Evolutionary conservation across 35 echinoderm and acorn worm species (phyloP).

Genomic region (Ptychodera flava): DNA sequence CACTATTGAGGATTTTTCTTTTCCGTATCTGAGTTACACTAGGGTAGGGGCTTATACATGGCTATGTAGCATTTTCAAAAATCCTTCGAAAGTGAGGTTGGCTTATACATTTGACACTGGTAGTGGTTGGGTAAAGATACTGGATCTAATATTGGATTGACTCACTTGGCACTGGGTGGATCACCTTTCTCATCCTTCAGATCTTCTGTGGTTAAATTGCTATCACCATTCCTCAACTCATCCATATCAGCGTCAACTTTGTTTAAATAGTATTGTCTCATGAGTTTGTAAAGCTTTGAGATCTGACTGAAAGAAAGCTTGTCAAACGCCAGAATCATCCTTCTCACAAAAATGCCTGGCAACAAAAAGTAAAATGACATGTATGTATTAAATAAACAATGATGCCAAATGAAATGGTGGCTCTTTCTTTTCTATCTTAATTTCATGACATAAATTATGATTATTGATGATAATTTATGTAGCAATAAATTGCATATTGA

Average conservation of each 20-base stretch:
- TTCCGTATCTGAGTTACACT: too few relatives aligned
- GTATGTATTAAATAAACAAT: not conserved
- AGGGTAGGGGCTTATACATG: too few relatives aligned
- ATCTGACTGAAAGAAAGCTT: slow-evolving; percentile 82
- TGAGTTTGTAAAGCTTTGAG: slow-evolving; percentile 47
- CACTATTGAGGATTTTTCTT: too few relatives aligned
- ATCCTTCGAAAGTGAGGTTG: too few relatives aligned
- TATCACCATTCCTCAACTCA: slow-evolving; percentile 3
- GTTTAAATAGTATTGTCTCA: slow-evolving; percentile 10
- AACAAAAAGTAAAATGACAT: not conserved
- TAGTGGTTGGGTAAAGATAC: too few relatives aligned
- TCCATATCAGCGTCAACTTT: not conserved
- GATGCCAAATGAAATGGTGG: not conserved
- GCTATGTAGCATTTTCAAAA: too few relatives aligned
- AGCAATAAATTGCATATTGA: too few relatives aligned
- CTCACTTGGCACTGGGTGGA: too few relatives aligned
- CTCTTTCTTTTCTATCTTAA: not conserved
- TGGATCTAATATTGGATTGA: too few relatives aligned
- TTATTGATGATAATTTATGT: not conserved
- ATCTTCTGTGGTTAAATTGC: slow-evolving; percentile 18
- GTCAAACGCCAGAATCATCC: slow-evolving; percentile 88
- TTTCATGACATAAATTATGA: not conserved
- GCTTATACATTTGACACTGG: too few relatives aligned
- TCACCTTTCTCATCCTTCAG: slow-evolving; percentile 68
- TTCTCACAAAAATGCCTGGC: slow-evolving; percentile 78